Evolutionary conservation across 2,797 vertebrate genomes (phyloP).

Genomic region (Fratercula arctica): DNA sequence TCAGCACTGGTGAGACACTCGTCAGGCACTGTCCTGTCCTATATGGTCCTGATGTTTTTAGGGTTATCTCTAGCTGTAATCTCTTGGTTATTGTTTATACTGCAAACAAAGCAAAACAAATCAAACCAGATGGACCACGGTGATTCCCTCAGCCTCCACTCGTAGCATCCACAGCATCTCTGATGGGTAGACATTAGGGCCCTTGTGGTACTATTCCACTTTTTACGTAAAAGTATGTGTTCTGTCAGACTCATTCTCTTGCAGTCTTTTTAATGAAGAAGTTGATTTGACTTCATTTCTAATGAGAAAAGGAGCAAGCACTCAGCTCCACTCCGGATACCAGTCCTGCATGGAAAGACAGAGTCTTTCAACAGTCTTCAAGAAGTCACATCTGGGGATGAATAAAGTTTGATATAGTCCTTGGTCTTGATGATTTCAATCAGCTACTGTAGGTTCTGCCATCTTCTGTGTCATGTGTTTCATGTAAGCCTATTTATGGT

Average conservation of each 20-base stretch:
- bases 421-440: background rate
- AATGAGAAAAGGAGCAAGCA: background rate
- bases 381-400: background rate
- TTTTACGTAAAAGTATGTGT: background rate
- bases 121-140: background rate
- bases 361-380: background rate
- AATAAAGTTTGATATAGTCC: background rate
- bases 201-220: background rate
- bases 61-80: background rate
- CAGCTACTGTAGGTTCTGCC: background rate
- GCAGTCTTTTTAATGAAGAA: background rate
- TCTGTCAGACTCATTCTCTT: background rate
- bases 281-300: background rate
- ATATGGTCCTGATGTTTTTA: background rate
- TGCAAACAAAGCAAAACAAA: background rate
- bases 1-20: background rate
- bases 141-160: background rate
- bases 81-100: background rate
- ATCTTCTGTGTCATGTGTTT: background rate
- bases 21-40: background rate
- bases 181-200: background rate
- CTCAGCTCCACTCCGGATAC: background rate
- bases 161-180: background rate
- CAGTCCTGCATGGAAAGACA: background rate
- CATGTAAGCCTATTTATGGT: background rate